Evolutionary conservation across 2,113 vertebrate genomes (phyloP), one percentile per base, ranked within the genome.

Genomic region (Girardinichthys multiradiatus): DNA sequence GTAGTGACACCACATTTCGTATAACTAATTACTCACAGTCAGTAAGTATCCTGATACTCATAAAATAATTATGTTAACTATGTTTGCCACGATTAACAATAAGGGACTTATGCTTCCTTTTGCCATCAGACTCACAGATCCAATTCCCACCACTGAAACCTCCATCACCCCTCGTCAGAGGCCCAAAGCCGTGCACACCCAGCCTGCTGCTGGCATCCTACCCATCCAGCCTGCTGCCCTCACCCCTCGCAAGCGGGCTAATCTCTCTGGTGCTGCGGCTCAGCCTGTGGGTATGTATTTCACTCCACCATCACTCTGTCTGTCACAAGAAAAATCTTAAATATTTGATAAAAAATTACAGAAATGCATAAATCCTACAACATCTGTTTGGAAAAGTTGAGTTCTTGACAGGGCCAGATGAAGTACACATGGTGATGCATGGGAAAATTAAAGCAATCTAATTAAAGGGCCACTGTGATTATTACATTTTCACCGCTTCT

Each of bases 151-250:
- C 0, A 99, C 96, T 74, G 98, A 99, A 93, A 99, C 98, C 0
- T 99, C 98, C 86, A 99, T 99, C 82, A 96, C 97, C 0, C 98
- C 97, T 33, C 96, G 97, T 48, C 98, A 99, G 93, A 95, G 98
- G 79, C 98, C 98, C 69, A 99, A 99, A 92, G 97, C 98, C 31
- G 96, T 95, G n/a, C 98, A 99, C 85, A 94, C 97, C 6, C 97
- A 98, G 81, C 91, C 97, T 10, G 95, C 95, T 82, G 94, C 96
- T 68, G 98, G 98, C 30, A 98, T 98, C 69, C 87, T 99, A 68
- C 97, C 98, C 73, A 98, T 99, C 71, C 98, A 99, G 87, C 97
- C 97, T 67, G 96, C 96, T 68, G 96, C 97, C 57, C 93, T 99
- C 77, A 99, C 98, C 0, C 98, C 98, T 29, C 94, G 98, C 59